phyloP scores from a whole-genome alignment of 1,140 invertebrate species.

The Caenorhabditis brenneri region DNA sequence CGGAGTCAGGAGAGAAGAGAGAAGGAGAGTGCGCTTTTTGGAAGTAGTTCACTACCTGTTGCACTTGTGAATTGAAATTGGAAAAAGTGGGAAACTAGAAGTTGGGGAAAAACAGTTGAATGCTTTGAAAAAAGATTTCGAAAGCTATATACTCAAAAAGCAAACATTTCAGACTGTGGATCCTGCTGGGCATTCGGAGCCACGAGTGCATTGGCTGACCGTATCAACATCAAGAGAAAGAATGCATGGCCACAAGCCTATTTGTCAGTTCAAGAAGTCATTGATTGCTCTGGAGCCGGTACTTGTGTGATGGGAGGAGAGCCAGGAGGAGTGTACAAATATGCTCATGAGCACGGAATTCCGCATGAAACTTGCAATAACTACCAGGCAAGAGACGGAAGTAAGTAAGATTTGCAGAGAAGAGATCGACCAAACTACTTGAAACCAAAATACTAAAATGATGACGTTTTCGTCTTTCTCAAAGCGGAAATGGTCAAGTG shows the following conservation, averaged over 20 bases:
- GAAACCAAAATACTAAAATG: neutral
- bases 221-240: slow-evolving; percentile 74
- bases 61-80: too few relatives aligned
- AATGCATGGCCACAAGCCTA: slow-evolving; percentile 74
- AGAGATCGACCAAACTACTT: neutral
- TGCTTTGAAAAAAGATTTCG: too few relatives aligned
- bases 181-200: slow-evolving; percentile 74
- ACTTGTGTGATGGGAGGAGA: slow-evolving; percentile 72
- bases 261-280: slow-evolving; percentile 72
- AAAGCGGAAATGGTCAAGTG: neutral
- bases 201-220: slow-evolving; percentile 72
- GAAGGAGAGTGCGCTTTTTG: neutral
- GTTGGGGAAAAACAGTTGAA: too few relatives aligned
- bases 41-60: too few relatives aligned
- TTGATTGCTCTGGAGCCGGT: slow-evolving; percentile 73
- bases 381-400: slow-evolving; percentile 74
- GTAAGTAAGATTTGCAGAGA: slow-evolving; percentile 51
- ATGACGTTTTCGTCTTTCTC: neutral
- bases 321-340: slow-evolving; percentile 72
- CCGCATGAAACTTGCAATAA: slow-evolving; percentile 75
- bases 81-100: too few relatives aligned
- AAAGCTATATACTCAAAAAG: too few relatives aligned
- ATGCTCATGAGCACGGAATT: slow-evolving; percentile 73
- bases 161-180: slow-evolving; percentile 74
- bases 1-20: neutral